A percentile compares a stretch with the other conserved stretches of the same genome.
These are phyloP conservation scores for Caenorhabditis macrosperma DNA, from an alignment of 2,888 invertebrate genomes.

Conservation along the genomic window DNA sequence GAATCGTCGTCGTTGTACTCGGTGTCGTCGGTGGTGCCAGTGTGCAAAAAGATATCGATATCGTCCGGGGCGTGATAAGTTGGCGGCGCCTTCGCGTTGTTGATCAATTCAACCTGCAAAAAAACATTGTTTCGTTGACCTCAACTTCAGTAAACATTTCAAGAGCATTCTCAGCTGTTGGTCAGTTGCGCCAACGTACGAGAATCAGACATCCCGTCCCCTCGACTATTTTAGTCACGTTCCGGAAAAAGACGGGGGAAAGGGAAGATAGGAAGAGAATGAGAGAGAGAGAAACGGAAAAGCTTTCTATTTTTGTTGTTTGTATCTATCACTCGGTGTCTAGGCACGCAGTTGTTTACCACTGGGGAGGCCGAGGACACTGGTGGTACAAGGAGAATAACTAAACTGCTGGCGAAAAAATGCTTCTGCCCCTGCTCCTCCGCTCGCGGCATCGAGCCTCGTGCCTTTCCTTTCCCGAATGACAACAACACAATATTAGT, in stretches of 20 bases:
- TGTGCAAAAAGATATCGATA: conserved; percentile 48
- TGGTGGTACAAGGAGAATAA: conserved; percentile 47
- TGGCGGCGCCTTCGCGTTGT: conserved; percentile 23
- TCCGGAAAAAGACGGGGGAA: conserved; percentile 4
- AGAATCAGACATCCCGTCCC: background rate
- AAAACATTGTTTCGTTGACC: background rate
- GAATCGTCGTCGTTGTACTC: conserved; percentile 47
- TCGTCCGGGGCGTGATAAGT: conserved; percentile 26
- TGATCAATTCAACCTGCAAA: conserved; percentile 55
- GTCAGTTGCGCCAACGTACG: background rate
- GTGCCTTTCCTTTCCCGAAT: conserved; percentile 15
- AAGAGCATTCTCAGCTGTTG: conserved; percentile 1
- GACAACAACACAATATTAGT: conserved; percentile 54
- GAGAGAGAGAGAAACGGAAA: background rate
- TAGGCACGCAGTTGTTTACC: conserved; percentile 46
- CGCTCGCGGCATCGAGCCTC: conserved; percentile 1
- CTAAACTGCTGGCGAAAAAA: conserved; percentile 39
- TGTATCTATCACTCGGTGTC: conserved; percentile 45
- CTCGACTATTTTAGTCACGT: conserved; percentile 24
- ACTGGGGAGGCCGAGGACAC: conserved; percentile 23
- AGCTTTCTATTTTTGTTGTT: conserved; percentile 39
- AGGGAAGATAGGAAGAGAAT: background rate
- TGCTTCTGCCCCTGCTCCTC: conserved; percentile 11
- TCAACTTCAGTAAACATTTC: background rate
- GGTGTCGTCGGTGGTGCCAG: conserved; percentile 46